These are phyloP conservation scores for Stichopus horrens DNA, from an alignment of 53 echinoderm and acorn worm species.

Conservation along the genomic window DNA sequence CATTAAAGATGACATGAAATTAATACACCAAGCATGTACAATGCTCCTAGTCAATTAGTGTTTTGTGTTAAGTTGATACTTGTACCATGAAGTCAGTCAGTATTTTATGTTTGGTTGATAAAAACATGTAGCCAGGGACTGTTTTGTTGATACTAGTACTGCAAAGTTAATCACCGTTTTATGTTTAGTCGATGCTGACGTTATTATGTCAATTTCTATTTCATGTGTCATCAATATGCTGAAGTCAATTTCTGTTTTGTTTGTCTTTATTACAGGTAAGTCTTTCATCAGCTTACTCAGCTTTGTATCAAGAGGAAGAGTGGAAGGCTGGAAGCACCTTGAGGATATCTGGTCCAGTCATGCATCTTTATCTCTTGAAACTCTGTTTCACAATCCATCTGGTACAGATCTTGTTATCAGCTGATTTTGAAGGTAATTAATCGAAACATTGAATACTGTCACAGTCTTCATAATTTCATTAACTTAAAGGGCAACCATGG, in stretches of 20 bases:
- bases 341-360: conserved; percentile 5
- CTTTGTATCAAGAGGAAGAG: conserved; percentile 14
- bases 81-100: too few species aligned
- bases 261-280: conserved; percentile 17
- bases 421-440: conserved; percentile 26
- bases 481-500: too few species aligned
- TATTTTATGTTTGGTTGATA: too few species aligned
- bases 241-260: neutral
- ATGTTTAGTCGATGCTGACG: neutral
- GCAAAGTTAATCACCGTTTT: neutral
- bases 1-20: too few species aligned
- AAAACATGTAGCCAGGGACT: too few species aligned
- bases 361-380: conserved; percentile 18
- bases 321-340: conserved; percentile 24
- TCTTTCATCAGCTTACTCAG: conserved; percentile 26
- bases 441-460: too few species aligned
- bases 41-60: too few species aligned
- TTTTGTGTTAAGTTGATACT: too few species aligned
- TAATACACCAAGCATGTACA: too few species aligned
- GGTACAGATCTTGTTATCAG: conserved; percentile 18
- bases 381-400: conserved; percentile 30
- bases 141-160: too few species aligned
- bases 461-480: too few species aligned
- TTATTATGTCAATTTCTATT: neutral
- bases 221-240: neutral